Conservation (phyloP, 53 echinoderm and acorn worm genomes). For the Luidia sarsii region DNA sequence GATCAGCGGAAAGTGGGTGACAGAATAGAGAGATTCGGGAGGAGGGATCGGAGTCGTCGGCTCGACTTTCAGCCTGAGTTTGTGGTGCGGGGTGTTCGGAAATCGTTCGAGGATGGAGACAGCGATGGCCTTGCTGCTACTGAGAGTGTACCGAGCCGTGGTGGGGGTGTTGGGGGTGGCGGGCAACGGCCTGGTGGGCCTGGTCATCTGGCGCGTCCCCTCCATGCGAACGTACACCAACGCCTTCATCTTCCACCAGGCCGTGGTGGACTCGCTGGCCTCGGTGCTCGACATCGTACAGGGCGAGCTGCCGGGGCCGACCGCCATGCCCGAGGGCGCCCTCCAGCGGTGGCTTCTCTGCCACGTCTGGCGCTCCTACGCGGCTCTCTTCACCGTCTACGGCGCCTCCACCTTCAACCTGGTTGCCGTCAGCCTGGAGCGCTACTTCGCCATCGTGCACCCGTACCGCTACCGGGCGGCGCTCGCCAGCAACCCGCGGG, state of each 20-base stretch:
- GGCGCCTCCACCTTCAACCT: slow-evolving; percentile 30
- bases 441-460: slow-evolving; percentile 40
- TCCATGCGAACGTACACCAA: slow-evolving; percentile 66
- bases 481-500: slow-evolving; percentile 10
- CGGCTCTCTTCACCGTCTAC: not conserved
- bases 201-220: slow-evolving; percentile 64
- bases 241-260: slow-evolving; percentile 82
- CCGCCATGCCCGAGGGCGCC: not conserved
- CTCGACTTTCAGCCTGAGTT: no score
- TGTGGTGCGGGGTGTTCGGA: no score
- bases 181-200: slow-evolving; percentile 74
- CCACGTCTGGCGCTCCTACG: slow-evolving; percentile 19
- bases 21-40: no score
- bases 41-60: no score
- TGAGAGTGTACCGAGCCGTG: slow-evolving; percentile 10
- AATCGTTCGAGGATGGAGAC: not conserved
- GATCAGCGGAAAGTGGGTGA: no score
- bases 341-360: slow-evolving; percentile 14
- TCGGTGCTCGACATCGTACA: not conserved
- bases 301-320: not conserved
- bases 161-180: slow-evolving; percentile 55
- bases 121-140: slow-evolving; percentile 23
- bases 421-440: slow-evolving; percentile 19
- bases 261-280: slow-evolving; percentile 23
- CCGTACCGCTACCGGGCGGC: slow-evolving; percentile 23